These are phyloP conservation scores for Petrocephalus zakoni DNA, from an alignment of 2,113 vertebrate genomes.

Conservation along the genomic window DNA sequence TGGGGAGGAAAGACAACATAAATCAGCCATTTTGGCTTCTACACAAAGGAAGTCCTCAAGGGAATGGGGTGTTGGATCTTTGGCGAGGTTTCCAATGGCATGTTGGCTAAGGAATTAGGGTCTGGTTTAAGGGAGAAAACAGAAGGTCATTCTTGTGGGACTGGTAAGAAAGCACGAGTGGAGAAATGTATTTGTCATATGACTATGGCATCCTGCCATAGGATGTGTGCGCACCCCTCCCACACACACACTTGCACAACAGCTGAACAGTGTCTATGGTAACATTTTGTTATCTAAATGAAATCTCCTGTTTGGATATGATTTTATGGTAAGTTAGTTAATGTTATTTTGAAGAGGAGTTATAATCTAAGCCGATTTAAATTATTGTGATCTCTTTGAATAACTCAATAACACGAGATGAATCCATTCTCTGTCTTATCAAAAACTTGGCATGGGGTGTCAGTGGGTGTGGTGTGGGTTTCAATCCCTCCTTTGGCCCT, in stretches of 20 bases:
- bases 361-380: not conserved
- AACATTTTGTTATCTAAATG: slow-evolving; percentile 1
- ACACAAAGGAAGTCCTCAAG: not conserved
- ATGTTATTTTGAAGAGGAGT: not conserved
- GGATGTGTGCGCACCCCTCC: not conserved
- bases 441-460: not conserved
- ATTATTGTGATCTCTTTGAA: not conserved
- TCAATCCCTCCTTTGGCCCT: not conserved
- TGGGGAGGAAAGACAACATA: not conserved
- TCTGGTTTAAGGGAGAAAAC: not conserved
- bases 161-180: not conserved
- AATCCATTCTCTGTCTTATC: not conserved
- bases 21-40: not conserved
- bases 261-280: not conserved
- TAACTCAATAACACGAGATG: not conserved
- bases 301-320: slow-evolving; percentile 16
- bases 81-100: not conserved
- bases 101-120: not conserved
- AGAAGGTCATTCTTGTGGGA: not conserved
- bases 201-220: not conserved
- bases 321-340: slow-evolving; percentile 21
- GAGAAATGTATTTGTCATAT: not conserved
- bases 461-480: not conserved
- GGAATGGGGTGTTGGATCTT: not conserved
- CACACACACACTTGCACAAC: not conserved